These are phyloP conservation scores for Dermatemys mawii DNA, from an alignment of 2,113 vertebrate species.

Conservation along the genomic window DNA sequence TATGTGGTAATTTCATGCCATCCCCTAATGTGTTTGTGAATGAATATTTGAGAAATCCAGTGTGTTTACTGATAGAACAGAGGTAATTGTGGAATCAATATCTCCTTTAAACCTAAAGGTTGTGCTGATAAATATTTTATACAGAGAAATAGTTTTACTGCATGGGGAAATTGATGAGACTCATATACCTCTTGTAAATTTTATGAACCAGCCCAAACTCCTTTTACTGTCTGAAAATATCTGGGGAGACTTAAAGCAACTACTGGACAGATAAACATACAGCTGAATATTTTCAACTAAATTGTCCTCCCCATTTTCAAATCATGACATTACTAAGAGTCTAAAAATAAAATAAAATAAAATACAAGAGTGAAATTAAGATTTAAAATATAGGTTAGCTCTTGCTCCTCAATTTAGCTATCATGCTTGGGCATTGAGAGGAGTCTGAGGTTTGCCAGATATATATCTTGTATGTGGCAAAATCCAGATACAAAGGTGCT, in stretches of 20 bases:
- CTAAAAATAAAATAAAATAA: background rate
- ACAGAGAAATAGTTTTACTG: background rate
- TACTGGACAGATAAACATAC: background rate
- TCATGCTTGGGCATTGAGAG: background rate
- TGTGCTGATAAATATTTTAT: conserved; percentile 50
- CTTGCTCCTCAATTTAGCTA: background rate
- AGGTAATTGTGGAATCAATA: conserved; percentile 31
- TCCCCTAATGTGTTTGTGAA: background rate
- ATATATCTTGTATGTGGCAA: background rate
- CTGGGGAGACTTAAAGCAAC: background rate
- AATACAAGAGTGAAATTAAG: background rate
- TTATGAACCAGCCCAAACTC: background rate
- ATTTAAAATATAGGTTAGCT: background rate
- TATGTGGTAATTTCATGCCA: background rate
- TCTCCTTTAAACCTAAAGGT: background rate
- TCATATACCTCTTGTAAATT: background rate
- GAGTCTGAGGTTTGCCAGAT: background rate
- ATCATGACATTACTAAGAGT: background rate
- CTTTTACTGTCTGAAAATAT: background rate
- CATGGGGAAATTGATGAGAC: background rate
- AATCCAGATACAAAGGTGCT: fast-evolving
- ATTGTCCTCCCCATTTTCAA: background rate
- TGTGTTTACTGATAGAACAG: conserved; percentile 15
- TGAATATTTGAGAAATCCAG: background rate
- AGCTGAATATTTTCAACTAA: background rate